phyloP scores from a whole-genome alignment of 2,113 vertebrate genomes.

The Ophthalmolycus amberensis region DNA sequence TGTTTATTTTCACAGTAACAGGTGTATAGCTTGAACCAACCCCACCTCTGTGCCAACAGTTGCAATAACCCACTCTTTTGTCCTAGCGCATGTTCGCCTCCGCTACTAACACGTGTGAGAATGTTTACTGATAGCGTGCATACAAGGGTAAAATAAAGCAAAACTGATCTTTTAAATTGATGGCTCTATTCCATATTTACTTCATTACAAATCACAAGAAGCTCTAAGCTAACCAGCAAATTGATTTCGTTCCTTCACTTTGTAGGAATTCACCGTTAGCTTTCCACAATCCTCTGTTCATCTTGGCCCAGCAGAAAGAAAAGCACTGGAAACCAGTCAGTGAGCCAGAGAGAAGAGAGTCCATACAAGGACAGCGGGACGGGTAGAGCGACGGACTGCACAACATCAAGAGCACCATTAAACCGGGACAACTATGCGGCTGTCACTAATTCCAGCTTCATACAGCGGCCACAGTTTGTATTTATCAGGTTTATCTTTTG shows the following conservation, averaged over 20 bases:
- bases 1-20: background rate
- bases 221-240: background rate
- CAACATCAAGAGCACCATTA: slow-evolving; percentile 20
- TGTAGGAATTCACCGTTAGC: slow-evolving; percentile 11
- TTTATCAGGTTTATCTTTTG: background rate
- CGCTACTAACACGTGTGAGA: background rate
- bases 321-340: slow-evolving; percentile 12
- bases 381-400: background rate
- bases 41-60: background rate
- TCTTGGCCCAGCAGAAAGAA: slow-evolving; percentile 26
- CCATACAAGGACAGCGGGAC: slow-evolving; percentile 64
- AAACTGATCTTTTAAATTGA: background rate
- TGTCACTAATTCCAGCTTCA: background rate
- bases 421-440: background rate
- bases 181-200: background rate
- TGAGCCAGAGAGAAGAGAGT: slow-evolving; percentile 30
- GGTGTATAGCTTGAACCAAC: background rate
- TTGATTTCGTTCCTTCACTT: background rate
- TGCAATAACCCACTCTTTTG: background rate
- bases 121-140: background rate
- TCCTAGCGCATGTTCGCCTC: background rate
- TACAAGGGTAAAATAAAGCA: background rate
- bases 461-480: background rate
- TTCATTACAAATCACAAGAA: background rate
- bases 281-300: slow-evolving; percentile 38